Base-by-base conservation (phyloP, 1,140 invertebrate genomes). In the Brachionus koreanus region DNA sequence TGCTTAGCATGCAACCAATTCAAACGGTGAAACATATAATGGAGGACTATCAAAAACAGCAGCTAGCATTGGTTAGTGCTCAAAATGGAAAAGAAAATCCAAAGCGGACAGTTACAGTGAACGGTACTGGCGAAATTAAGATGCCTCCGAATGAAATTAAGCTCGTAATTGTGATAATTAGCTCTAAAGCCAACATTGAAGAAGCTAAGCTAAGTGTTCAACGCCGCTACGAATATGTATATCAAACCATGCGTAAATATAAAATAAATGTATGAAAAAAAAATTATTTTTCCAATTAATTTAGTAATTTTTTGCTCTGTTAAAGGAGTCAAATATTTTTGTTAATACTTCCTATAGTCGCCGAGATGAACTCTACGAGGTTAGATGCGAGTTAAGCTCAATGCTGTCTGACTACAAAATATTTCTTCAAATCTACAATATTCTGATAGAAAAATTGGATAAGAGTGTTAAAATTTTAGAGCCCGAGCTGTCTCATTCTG, bases 121-220 rank as follows among this genome's bases (percentile, higher is more conserved):
- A 84, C 61, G 87, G 86, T 4, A 83, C 86, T 42, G 87, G 87
- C 23, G 86, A 87, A 83, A 83, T 87, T 9, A 84, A 84, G 9
- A 65, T 86, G 39, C 85, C 84, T 9, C 86, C 87, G 13, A 86
- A 88, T 83, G 83, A 85, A 72, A 86, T 86, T 69, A 84, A 84
- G 46, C 81, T 87, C 4, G 84, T 83, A 5, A 83, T 87, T n/a
- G 83, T 82, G 46, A 83, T 86, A 33, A 83, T 84, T 3, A 85
- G 85, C 63, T 46, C 82, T 12, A 88, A 88, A 83, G 84, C 85
- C 6, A 85, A 84, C 83, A 84, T 85, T 5, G 84, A 87, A 35
- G 87, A 88, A 69, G 87, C 85, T 2, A 88, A 87, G 81, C 86
- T 85, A 79, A 88, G 87, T 83, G 85, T 87, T 0, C 83, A 84